Percentiles rank a stretch among this genome's conserved stretches.
phyloP scores from a whole-genome alignment of 37 sponge, comb jelly and placozoan species.

The Aplysina aerophoba region DNA sequence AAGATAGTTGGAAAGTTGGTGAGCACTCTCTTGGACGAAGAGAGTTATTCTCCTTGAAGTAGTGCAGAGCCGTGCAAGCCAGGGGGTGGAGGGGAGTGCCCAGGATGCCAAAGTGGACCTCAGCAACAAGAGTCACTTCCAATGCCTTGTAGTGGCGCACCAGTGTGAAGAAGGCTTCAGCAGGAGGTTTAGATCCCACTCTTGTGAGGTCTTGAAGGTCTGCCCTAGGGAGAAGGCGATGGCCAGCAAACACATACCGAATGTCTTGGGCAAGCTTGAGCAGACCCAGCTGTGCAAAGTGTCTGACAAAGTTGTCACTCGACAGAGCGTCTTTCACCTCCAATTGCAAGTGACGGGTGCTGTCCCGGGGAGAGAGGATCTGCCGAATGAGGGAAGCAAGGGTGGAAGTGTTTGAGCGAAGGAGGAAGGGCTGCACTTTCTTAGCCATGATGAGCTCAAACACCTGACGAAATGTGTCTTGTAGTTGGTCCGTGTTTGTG shows the following conservation, averaged over 20 bases:
- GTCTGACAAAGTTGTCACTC: not conserved
- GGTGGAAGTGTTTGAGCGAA: conserved; percentile 39
- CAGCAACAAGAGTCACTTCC: not conserved
- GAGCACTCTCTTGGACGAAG: not conserved
- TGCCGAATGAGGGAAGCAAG: conserved; percentile 62
- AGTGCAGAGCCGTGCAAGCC: not conserved
- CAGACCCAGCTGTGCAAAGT: conserved; percentile 12
- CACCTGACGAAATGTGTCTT: not conserved
- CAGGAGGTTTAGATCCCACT: not conserved
- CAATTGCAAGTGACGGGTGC: not conserved
- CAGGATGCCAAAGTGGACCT: not conserved
- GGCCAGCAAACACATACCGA: not conserved
- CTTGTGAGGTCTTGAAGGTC: conserved; percentile 2
- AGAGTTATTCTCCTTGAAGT: not conserved
- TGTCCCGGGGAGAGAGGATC: not conserved
- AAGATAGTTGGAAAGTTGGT: not conserved
- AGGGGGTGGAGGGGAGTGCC: not conserved
- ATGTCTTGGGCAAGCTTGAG: conserved; percentile 10
- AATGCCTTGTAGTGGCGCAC: conserved; percentile 1
- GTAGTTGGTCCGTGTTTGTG: not conserved
- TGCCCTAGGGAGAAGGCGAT: not conserved
- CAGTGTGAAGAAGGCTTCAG: not conserved
- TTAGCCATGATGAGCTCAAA: not conserved
- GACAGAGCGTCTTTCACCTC: not conserved
- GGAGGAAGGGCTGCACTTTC: conserved; percentile 51